Conservation (phyloP, 2,888 invertebrate species). For the Stenodema calcarata region DNA sequence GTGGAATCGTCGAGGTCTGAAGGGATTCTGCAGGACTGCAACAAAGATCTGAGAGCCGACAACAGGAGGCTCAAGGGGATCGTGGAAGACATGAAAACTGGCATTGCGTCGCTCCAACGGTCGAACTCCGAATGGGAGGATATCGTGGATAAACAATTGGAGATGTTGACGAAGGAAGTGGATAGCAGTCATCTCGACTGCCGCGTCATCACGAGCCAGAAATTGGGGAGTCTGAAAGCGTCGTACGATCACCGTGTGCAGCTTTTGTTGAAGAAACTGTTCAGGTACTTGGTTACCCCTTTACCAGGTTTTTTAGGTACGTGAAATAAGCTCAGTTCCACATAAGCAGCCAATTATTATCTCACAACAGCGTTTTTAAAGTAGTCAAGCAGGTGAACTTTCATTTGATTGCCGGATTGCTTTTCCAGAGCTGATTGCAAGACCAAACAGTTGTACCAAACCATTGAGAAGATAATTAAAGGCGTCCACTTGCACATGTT, state of each 20-base stretch:
- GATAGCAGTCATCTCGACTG: slow-evolving; percentile 27
- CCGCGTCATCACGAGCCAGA: not conserved
- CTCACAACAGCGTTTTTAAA: no score
- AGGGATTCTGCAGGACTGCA: not conserved
- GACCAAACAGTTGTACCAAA: slow-evolving; percentile 32
- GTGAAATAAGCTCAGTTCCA: no score
- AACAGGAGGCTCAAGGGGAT: not conserved
- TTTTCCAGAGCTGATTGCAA: slow-evolving; percentile 24
- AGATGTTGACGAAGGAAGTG: slow-evolving; percentile 18
- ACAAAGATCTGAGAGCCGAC: not conserved
- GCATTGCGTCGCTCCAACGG: not conserved
- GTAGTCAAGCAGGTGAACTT: no score
- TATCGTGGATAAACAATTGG: slow-evolving; percentile 12
- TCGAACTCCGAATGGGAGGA: slow-evolving; percentile 18
- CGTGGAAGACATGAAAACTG: not conserved
- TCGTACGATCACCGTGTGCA: slow-evolving; percentile 21
- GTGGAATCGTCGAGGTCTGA: not conserved
- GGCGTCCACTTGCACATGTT: not conserved
- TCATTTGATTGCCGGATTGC: no score
- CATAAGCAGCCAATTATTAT: no score
- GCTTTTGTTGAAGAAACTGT: slow-evolving; percentile 16
- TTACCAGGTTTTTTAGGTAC: no score
- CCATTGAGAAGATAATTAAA: slow-evolving; percentile 17
- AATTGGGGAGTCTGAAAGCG: slow-evolving; percentile 21
- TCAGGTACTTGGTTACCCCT: not conserved